Evolutionary conservation across 2,888 invertebrate genomes (phyloP).

Genomic region (Lepidocyrtoides sp.): DNA sequence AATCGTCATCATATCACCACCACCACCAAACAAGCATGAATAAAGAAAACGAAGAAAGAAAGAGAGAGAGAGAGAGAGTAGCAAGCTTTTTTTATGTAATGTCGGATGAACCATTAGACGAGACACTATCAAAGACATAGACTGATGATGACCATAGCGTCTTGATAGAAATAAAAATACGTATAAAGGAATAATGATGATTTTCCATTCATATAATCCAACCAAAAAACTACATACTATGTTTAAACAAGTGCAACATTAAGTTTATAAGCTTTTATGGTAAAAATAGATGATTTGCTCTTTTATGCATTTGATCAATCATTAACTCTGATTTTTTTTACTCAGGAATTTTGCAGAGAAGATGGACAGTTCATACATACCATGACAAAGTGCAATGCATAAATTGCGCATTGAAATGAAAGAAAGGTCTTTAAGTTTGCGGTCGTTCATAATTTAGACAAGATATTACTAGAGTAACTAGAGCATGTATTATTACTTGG

Average conservation of each 20-base stretch:
- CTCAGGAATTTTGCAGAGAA: too few species aligned
- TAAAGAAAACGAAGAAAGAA: constrained; percentile 10
- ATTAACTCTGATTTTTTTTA: too few species aligned
- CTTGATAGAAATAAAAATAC: constrained; percentile 17
- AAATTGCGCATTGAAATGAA: too few species aligned
- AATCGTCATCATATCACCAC: constrained; percentile 33
- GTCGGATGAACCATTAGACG: constrained; percentile 62
- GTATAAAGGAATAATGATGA: background rate
- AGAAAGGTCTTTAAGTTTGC: too few species aligned
- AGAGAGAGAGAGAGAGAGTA: constrained; percentile 8
- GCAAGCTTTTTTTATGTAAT: constrained; percentile 57
- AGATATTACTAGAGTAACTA: too few species aligned
- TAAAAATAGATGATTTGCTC: too few species aligned
- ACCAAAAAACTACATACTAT: too few species aligned
- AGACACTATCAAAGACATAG: constrained; percentile 57
- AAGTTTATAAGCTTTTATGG: too few species aligned
- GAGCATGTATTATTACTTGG: background rate
- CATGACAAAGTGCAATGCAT: too few species aligned
- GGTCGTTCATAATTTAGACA: too few species aligned
- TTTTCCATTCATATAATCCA: background rate
- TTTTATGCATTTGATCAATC: too few species aligned
- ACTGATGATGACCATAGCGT: constrained; percentile 30
- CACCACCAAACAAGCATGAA: background rate
- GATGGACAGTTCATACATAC: too few species aligned
- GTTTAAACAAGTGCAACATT: background rate